A percentile compares a stretch with the other conserved stretches of the same genome.
Evolutionary conservation across 1,140 invertebrate genomes (phyloP).

Genomic region (Papilio dardanus): DNA sequence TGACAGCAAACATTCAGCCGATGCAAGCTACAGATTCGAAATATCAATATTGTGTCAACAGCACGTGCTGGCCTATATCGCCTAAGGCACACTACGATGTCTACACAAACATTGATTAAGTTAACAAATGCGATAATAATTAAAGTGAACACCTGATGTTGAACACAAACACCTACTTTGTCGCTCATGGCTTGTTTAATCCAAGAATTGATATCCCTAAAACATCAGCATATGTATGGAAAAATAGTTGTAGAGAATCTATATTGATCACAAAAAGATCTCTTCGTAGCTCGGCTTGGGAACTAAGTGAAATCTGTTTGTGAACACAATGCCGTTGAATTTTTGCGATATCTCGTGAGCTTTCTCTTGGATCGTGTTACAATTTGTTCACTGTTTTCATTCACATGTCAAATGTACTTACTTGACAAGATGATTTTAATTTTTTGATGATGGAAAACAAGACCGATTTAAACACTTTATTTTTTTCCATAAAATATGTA

Average conservation of each 20-base stretch:
- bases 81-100: background rate
- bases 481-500: background rate
- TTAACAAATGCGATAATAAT: background rate
- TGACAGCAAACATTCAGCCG: slow-evolving; percentile 28
- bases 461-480: too few relatives aligned
- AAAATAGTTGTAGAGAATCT: background rate
- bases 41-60: slow-evolving; percentile 27
- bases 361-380: slow-evolving; percentile 63
- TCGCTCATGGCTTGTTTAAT: background rate
- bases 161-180: background rate
- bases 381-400: slow-evolving; percentile 47
- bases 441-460: too few relatives aligned
- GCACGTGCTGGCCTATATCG: slow-evolving; percentile 11
- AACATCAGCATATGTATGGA: background rate
- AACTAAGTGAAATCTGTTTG: slow-evolving; percentile 72
- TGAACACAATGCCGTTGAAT: slow-evolving; percentile 67
- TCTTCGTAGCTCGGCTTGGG: slow-evolving; percentile 52
- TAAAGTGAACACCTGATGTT: background rate
- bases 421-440: background rate
- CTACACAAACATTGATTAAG: background rate
- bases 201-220: background rate
- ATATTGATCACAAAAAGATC: slow-evolving; percentile 28
- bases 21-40: slow-evolving; percentile 25
- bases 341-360: slow-evolving; percentile 66
- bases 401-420: slow-evolving; percentile 47